Base-by-base conservation (phyloP, 2,888 invertebrate species). In the Lycocerus yunnanus region DNA sequence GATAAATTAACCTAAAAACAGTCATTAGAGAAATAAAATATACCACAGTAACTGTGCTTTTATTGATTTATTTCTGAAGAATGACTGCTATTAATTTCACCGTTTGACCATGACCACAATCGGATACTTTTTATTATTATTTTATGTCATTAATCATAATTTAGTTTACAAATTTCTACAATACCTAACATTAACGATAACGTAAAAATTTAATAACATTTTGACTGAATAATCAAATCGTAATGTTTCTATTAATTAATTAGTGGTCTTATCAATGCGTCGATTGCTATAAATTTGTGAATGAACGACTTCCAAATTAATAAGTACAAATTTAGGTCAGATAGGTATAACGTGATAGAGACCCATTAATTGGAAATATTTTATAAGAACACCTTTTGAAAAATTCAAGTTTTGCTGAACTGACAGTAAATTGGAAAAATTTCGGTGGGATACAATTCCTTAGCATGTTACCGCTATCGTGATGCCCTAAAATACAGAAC, bases 31-130 rank as follows among this genome's bases (percentile, higher is more conserved):
- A 18, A 18, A 6, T n/a, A 15, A 59, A 63, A 18, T 18, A 63
- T 18, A 63, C 61, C 61, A 63, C 20, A 20, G 16, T 63, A 63
- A 63, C 16, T 15, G 18, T 18, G 20, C 10, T 18, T 61, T 16
- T 63, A 63, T 63, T 18, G 61, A 63, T 63, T 63, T 63, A 18
- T 63, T 63, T 15, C 5, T 5, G 18, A 63, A 63, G 20, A 63
- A 63, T 63, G 18, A 63, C n/a, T 16, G 18, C 61, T 63, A 63
- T 63, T 18, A 63, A 63, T 63, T 63, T 63, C 13, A 63, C 18
- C 20, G 15, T 63, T 63, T n/a, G 61, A 20, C 61, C 61, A n/a
- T 63, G 61, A 63, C 61, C 61, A 63, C 18, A 63, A 63, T 63
- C 11, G 16, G 18, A 20, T 63, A 18, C 18, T 18, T 60, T 43